Evolutionary conservation across 2,888 invertebrate species (phyloP).

Genomic region (Drosophila anomalipes): DNA sequence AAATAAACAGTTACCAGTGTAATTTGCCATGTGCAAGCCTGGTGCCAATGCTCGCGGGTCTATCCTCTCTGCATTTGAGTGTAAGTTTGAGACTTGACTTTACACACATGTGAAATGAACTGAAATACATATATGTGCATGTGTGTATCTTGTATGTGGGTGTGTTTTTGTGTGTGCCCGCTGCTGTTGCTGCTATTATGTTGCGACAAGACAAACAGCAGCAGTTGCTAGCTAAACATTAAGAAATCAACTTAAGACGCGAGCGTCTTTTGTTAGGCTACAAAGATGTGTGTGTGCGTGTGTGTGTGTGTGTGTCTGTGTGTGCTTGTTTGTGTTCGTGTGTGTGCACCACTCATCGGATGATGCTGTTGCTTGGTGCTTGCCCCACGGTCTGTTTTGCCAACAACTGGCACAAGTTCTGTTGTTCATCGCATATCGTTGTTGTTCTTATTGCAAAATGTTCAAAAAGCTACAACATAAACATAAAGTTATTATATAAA

Average conservation of each 20-base stretch:
- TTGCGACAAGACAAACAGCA: conserved; percentile 71
- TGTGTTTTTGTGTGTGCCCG: conserved; percentile 38
- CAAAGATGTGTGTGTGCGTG: conserved; percentile 18
- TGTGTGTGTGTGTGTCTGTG: not conserved
- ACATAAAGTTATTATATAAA: conserved; percentile 80
- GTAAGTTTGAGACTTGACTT: conserved; percentile 61
- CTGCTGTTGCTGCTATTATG: conserved; percentile 67
- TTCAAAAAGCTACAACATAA: conserved; percentile 75
- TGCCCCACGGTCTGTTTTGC: conserved; percentile 53
- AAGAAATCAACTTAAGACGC: conserved; percentile 82
- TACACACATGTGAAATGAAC: conserved; percentile 36
- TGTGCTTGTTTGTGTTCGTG: not conserved
- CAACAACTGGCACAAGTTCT: conserved; percentile 44
- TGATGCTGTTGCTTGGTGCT: conserved; percentile 25
- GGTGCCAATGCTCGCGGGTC: conserved; percentile 48
- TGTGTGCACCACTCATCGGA: conserved; percentile 32
- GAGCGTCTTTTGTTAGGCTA: conserved; percentile 72
- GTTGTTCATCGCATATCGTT: conserved; percentile 16
- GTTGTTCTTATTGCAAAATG: conserved; percentile 55
- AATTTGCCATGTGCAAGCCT: conserved; percentile 74
- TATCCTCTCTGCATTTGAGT: conserved; percentile 38
- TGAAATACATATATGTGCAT: conserved; percentile 16
- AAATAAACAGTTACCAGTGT: conserved; percentile 80
- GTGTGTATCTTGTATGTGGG: conserved; percentile 23
- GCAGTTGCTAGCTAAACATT: conserved; percentile 71